Conservation (phyloP, 2,888 invertebrate genomes). For the Erynnis tages region DNA sequence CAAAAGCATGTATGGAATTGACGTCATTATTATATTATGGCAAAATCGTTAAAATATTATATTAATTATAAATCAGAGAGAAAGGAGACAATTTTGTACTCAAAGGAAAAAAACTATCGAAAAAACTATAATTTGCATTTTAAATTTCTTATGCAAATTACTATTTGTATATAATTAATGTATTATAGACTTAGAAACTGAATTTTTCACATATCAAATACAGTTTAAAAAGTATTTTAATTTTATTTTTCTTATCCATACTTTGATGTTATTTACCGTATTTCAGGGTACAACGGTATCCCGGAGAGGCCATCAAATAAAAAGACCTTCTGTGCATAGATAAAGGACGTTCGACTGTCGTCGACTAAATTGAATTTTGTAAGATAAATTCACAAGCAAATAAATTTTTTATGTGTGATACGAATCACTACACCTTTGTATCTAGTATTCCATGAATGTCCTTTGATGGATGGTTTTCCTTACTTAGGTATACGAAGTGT, state of each 20-base stretch:
- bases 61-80: too few species aligned
- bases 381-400: conserved; percentile 62
- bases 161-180: too few species aligned
- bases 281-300: conserved; percentile 62
- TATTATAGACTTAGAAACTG: too few species aligned
- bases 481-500: not conserved
- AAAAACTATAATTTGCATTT: too few species aligned
- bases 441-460: not conserved
- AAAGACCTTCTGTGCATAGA: conserved; percentile 79
- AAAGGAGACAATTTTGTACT: too few species aligned
- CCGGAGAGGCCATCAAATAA: conserved; percentile 75
- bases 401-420: conserved; percentile 59
- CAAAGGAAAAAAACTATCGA: too few species aligned
- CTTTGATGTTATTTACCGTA: conserved; percentile 44
- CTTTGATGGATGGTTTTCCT: not conserved
- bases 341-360: conserved; percentile 74
- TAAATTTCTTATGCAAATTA: too few species aligned
- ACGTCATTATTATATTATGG: too few species aligned
- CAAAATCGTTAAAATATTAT: too few species aligned
- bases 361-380: conserved; percentile 76
- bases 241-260: conserved; percentile 42
- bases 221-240: not conserved
- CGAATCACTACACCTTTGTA: conserved; percentile 32
- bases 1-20: too few species aligned
- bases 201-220: not conserved